Base-by-base conservation (phyloP, 92 coral and sea anemone genomes). In the Diadumene lineata region DNA sequence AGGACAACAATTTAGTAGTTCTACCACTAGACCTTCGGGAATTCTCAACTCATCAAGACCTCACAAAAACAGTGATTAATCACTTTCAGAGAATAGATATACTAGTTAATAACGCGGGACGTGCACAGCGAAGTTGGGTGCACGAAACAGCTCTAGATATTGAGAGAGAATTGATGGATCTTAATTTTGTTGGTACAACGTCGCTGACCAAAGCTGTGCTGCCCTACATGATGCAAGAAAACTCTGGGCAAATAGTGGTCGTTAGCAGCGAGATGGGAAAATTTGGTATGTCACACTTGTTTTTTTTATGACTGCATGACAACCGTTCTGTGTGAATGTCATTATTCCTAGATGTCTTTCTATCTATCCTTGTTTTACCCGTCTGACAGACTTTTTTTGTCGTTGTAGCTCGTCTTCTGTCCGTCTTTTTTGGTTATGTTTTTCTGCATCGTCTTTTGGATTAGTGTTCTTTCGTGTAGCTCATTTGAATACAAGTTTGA, bases 141-240 rank as follows among this genome's bases (percentile, higher is more conserved):
- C 60, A 82, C 2, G 68, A 82, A 2, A 87, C 92, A 1, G 76
- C 92, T 26, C 31, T 93, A 16, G 87, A 90, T 16, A 96, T 93
- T 0, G 98, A 93, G 56, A 84, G 74, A 51, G 82, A 82, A 7
- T 63, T 93, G 31, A 50, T 93, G 43, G 90, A 90, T 64, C 64
- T 87, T 7, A 93, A 93, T 71, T 58, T 84, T 23, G 64, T 93
- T 61, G 98, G 98, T 0, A 73, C 96, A 31, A 85, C 90, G 44
- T 93, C 98, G 0, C 69, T 90, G 64, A 93, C 97, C 27, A 93
- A 93, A 57, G 88, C 90, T n/a, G 92, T 93, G 48, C 82, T 90
- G 13, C 93, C 93, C 0, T 79, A 88, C 79, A 93, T 93, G 98
- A 62, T 87, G 64, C 82, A 80, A 24, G 89, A 84, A 17, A 79